Evolutionary conservation across 2,888 invertebrate species (phyloP).

Genomic region (Harpagoxenus sublaevis): DNA sequence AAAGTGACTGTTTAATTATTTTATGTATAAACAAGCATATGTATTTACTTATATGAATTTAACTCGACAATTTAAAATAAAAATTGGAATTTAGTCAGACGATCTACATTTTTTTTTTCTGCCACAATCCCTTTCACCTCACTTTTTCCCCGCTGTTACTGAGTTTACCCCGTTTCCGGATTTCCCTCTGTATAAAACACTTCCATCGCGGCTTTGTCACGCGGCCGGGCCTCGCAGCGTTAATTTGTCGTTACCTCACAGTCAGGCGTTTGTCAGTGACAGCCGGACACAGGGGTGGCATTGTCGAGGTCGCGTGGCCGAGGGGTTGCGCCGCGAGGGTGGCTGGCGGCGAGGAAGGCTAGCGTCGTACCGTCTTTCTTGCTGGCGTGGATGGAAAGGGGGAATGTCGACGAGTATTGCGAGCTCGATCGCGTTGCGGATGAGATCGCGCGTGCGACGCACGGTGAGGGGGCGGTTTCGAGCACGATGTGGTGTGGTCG

Average conservation of each 20-base stretch:
- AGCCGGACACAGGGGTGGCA: conserved; percentile 75
- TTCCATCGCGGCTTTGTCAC: conserved; percentile 40
- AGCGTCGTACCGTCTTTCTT: conserved; percentile 34
- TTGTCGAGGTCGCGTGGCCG: conserved; percentile 73
- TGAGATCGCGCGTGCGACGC: conserved; percentile 26
- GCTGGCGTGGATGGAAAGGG: conserved; percentile 35
- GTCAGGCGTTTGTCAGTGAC: conserved; percentile 75
- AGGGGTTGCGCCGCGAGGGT: conserved; percentile 53
- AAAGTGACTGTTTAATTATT: background rate
- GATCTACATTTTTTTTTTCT: background rate
- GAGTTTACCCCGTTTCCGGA: conserved; percentile 30
- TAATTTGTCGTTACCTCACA: conserved; percentile 77
- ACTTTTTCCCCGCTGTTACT: background rate
- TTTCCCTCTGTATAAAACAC: conserved; percentile 49
- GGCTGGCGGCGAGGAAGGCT: conserved; percentile 32
- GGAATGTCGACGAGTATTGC: conserved; percentile 40
- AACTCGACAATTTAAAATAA: background rate
- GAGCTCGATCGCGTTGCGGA: conserved; percentile 44
- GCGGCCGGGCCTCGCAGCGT: conserved; percentile 68
- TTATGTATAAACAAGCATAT: background rate
- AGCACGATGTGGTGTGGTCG: conserved; percentile 39
- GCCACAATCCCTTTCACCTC: background rate
- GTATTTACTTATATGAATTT: background rate
- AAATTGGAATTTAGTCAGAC: conserved; percentile 9
- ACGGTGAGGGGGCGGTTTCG: conserved; percentile 20